Evolutionary conservation across 2,797 vertebrate genomes (phyloP).

Genomic region (Spinus pinus): DNA sequence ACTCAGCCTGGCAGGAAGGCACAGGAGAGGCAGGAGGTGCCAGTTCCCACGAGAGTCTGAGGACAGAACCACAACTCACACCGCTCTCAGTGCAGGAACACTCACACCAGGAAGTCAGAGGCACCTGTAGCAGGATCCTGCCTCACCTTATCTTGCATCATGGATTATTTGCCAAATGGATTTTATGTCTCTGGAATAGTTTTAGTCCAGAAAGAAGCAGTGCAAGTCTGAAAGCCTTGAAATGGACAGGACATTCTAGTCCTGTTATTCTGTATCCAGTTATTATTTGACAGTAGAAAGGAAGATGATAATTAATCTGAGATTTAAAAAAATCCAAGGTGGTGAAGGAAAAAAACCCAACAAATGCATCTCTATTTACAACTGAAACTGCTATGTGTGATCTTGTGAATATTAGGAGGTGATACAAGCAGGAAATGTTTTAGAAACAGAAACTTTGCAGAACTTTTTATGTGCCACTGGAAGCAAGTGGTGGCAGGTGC

Average conservation of each 20-base stretch:
- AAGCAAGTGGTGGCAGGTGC: background rate
- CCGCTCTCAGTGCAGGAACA: fast-evolving
- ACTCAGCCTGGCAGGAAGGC: background rate
- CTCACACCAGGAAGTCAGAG: background rate
- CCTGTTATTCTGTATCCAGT: background rate
- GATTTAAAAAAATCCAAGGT: background rate
- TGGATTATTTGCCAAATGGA: background rate
- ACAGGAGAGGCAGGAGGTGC: background rate
- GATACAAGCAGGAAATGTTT: background rate
- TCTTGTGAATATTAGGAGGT: background rate
- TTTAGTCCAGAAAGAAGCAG: background rate
- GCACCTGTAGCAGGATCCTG: background rate
- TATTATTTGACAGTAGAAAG: background rate
- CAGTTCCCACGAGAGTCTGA: background rate
- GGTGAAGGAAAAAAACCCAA: background rate
- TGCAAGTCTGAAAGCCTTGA: background rate
- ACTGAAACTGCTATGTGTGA: background rate
- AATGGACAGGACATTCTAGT: fast-evolving
- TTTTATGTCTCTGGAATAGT: background rate
- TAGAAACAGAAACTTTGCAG: background rate
- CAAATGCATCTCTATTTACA: background rate
- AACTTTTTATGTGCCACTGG: background rate
- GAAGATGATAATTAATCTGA: background rate
- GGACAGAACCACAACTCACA: fast-evolving
- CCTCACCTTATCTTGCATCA: background rate